phyloP scores from a whole-genome alignment of 2,113 vertebrate genomes.

The Eretmochelys imbricata region DNA sequence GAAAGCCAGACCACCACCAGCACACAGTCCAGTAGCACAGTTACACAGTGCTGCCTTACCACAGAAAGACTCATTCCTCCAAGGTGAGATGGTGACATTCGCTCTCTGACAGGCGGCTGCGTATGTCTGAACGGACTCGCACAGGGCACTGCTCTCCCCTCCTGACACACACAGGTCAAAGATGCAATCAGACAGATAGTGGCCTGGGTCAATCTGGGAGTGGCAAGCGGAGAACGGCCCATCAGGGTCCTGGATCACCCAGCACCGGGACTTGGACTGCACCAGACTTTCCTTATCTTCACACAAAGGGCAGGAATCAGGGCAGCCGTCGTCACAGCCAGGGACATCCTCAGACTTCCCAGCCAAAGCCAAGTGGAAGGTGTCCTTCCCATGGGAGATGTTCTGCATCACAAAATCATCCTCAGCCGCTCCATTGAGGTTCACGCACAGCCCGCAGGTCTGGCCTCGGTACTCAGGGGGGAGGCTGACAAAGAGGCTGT shows the following conservation, averaged over 20 bases:
- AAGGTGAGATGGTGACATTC: constrained; percentile 60
- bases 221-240: constrained; percentile 71
- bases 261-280: constrained; percentile 29
- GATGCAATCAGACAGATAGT: constrained; percentile 70
- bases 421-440: neutral
- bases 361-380: constrained; percentile 16
- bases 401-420: constrained; percentile 46
- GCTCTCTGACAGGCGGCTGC: constrained; percentile 29
- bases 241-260: constrained; percentile 43
- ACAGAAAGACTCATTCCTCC: constrained; percentile 71
- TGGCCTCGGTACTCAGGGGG: constrained; percentile 51
- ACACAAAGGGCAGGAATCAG: constrained; percentile 32
- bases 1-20: neutral
- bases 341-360: constrained; percentile 32
- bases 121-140: too few species aligned
- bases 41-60: constrained; percentile 49
- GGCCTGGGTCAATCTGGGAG: neutral
- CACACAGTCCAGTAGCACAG: too few species aligned
- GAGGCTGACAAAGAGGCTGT: constrained; percentile 51
- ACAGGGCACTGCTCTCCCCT: neutral
- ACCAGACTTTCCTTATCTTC: neutral
- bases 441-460: constrained; percentile 34
- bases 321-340: constrained; percentile 24
- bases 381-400: neutral
- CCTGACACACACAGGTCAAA: constrained; percentile 67